These are phyloP conservation scores for Tenthredo distinguenda DNA, from an alignment of 2,888 invertebrate species.

Conservation along the genomic window DNA sequence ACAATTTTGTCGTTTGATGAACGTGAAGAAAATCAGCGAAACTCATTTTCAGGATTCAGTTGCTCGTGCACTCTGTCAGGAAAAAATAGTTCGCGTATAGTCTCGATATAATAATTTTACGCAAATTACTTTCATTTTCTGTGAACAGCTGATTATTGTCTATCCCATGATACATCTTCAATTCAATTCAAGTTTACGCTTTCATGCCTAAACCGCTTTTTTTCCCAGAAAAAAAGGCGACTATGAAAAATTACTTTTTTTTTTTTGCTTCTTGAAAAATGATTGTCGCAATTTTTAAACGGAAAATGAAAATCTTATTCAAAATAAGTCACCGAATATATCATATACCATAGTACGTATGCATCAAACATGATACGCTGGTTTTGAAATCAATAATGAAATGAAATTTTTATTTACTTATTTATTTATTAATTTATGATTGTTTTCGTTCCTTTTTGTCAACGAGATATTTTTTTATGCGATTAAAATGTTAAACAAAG, in stretches of 20 bases:
- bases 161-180: not conserved
- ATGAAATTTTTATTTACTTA: not conserved
- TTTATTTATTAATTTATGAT: not conserved
- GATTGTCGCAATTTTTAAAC: not conserved
- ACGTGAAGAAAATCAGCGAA: not conserved
- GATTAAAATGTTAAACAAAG: not conserved
- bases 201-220: not conserved
- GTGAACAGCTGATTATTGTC: not conserved
- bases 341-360: not conserved
- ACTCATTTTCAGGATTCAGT: not conserved
- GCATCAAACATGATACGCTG: not conserved
- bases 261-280: not conserved
- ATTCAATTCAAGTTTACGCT: not conserved
- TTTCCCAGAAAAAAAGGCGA: not conserved
- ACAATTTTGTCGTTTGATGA: not conserved
- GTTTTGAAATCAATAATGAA: not conserved
- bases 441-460: not conserved
- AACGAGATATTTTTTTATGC: not conserved
- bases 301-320: not conserved
- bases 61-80: not conserved
- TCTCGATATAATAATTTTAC: no score
- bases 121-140: not conserved
- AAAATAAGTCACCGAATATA: not conserved
- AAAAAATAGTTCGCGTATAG: not conserved
- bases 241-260: not conserved